phyloP scores from a whole-genome alignment of 2,888 invertebrate species.

The Noctua comes region DNA sequence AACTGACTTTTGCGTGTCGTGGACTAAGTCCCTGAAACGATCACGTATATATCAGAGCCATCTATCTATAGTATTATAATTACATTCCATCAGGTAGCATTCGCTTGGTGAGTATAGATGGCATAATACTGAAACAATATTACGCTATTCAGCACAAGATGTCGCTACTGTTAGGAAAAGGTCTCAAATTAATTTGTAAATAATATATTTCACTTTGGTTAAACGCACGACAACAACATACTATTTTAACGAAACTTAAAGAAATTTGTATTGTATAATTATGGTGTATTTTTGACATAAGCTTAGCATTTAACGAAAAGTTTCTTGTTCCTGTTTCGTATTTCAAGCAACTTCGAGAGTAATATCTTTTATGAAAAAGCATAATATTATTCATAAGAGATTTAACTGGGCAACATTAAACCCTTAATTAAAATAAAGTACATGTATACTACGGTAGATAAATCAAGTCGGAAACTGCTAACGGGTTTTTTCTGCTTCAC shows the following conservation, averaged over 20 bases:
- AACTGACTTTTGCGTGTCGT: too few species aligned
- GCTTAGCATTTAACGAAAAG: neutral
- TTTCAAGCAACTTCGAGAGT: neutral
- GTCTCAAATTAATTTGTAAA: neutral
- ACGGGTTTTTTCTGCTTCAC: neutral
- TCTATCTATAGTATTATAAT: slow-evolving; percentile 35
- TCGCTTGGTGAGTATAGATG: slow-evolving; percentile 24
- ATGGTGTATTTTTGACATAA: neutral
- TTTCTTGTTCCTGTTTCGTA: neutral
- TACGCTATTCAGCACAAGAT: slow-evolving; percentile 62
- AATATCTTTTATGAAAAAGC: neutral
- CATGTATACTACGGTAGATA: neutral
- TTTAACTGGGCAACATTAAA: neutral
- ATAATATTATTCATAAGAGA: neutral
- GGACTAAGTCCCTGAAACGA: neutral
- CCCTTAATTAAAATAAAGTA: neutral
- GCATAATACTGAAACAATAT: neutral
- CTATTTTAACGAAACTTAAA: neutral
- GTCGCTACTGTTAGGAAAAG: slow-evolving; percentile 25
- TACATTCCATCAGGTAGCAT: neutral
- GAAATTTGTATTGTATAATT: neutral
- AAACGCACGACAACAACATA: neutral
- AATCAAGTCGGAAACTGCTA: neutral
- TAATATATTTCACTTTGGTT: neutral
- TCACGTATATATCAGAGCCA: slow-evolving; percentile 19